Percentiles rank a stretch among this genome's conserved stretches.
phyloP scores from a whole-genome alignment of 2,113 vertebrate genomes.

The Strix aluco region DNA sequence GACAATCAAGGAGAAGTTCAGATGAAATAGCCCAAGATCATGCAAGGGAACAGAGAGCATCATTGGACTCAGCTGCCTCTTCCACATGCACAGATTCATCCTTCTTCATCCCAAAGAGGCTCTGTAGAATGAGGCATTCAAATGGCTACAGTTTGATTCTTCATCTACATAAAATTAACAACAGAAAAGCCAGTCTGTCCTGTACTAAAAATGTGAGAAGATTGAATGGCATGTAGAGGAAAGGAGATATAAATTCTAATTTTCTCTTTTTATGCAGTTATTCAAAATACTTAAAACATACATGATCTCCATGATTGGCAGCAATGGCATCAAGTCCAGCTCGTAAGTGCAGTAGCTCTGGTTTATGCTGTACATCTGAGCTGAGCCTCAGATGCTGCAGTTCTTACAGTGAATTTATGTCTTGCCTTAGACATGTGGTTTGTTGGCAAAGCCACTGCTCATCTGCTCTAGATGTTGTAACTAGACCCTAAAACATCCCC shows the following conservation, averaged over 20 bases:
- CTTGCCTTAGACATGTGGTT: background rate
- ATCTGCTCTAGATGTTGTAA: background rate
- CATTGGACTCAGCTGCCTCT: background rate
- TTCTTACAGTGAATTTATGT: background rate
- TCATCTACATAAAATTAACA: background rate
- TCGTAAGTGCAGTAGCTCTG: background rate
- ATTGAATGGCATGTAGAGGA: background rate
- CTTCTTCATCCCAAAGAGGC: background rate
- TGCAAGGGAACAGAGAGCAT: background rate
- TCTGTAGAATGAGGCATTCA: background rate
- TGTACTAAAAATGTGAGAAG: background rate
- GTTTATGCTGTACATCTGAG: background rate
- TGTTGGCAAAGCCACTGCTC: background rate
- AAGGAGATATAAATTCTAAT: background rate
- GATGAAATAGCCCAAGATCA: background rate
- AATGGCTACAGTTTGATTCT: background rate
- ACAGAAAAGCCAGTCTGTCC: background rate
- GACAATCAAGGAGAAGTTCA: background rate
- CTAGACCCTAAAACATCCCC: background rate
- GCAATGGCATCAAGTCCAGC: background rate
- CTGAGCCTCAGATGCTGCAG: background rate
- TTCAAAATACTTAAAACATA: background rate
- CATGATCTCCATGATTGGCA: background rate
- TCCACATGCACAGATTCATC: background rate
- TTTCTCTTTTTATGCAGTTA: background rate